Percentiles rank a stretch among this genome's conserved stretches.
Evolutionary conservation across 2,888 invertebrate genomes (phyloP).

Genomic region (Himalopsyche kuldschensis): DNA sequence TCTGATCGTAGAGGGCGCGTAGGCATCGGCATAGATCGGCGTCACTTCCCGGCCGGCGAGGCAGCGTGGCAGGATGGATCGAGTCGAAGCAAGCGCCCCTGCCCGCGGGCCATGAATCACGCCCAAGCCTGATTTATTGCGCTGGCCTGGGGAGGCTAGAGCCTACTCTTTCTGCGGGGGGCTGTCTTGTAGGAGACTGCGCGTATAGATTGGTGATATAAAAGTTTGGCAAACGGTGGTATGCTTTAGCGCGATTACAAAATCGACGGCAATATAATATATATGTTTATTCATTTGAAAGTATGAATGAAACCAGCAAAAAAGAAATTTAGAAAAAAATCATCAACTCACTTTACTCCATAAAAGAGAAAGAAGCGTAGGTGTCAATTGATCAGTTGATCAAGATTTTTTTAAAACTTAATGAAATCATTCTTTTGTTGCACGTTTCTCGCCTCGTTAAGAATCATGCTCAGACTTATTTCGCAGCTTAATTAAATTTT

Average conservation of each 20-base stretch:
- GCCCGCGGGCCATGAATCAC: constrained; percentile 39
- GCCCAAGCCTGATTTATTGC: constrained; percentile 38
- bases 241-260: neutral
- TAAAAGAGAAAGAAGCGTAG: no score
- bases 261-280: no score
- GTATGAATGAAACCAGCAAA: no score
- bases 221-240: neutral
- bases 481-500: no score
- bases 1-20: neutral
- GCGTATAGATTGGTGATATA: constrained; percentile 2
- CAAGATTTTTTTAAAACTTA: no score
- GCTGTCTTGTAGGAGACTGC: constrained; percentile 9
- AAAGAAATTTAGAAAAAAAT: no score
- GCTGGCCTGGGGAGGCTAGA: constrained; percentile 23
- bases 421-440: no score
- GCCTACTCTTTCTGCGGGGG: constrained; percentile 19
- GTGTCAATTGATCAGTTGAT: no score
- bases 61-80: constrained; percentile 25
- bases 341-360: no score
- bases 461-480: no score
- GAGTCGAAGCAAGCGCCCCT: constrained; percentile 21
- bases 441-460: no score
- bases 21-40: neutral
- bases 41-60: neutral
- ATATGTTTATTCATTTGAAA: no score